Conservation (phyloP, 2,888 invertebrate species). For the Marronus borbonicus region DNA sequence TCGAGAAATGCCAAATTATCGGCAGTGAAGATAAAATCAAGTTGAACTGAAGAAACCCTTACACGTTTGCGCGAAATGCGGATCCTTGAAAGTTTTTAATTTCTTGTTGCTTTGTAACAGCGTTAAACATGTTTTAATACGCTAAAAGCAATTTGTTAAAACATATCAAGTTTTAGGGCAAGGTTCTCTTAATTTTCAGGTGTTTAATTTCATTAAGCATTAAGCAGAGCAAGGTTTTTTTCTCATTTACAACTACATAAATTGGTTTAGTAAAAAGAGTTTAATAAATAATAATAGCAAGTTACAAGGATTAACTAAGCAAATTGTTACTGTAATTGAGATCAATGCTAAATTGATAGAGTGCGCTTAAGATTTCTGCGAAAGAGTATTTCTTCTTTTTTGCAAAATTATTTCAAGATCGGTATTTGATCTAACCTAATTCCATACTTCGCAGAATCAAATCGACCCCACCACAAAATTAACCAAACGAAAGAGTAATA, state of each 20-base stretch:
- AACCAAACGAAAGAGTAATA: not conserved
- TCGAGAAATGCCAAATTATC: no score
- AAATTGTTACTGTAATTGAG: not conserved
- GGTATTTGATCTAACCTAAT: slow-evolving; percentile 12
- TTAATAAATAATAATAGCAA: not conserved
- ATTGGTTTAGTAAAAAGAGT: no score
- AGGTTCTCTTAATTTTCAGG: slow-evolving; percentile 3
- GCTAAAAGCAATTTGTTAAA: no score
- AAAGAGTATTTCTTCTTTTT: not conserved
- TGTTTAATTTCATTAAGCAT: not conserved
- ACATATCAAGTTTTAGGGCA: not conserved
- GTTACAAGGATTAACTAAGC: not conserved
- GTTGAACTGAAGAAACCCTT: no score
- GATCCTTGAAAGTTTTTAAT: no score
- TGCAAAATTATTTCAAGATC: slow-evolving; percentile 9
- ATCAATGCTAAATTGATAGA: slow-evolving; percentile 11
- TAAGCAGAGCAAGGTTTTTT: slow-evolving; percentile 12
- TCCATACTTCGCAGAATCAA: slow-evolving; percentile 15
- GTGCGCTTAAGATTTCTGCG: not conserved
- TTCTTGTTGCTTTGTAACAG: no score
- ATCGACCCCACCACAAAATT: slow-evolving; percentile 2
- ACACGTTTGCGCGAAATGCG: no score
- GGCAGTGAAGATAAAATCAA: no score
- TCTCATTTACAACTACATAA: not conserved
- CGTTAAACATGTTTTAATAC: no score